Base-by-base conservation (phyloP, 1,140 invertebrate genomes). In the Drosophila dunni region DNA sequence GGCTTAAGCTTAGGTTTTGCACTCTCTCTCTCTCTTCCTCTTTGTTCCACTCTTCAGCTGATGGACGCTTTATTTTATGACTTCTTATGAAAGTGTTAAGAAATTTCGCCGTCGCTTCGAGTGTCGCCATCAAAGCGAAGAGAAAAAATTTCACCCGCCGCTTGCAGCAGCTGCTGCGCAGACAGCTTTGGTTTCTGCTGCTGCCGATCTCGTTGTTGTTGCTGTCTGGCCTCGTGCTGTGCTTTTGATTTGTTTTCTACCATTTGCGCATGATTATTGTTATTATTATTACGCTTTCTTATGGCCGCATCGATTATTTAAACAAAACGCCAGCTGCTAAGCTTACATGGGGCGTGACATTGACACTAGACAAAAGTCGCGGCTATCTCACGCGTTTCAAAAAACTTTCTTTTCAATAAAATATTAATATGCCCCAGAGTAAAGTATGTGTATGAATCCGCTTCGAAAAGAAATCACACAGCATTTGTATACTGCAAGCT, bases 11-110 rank as follows among this genome's bases (percentile, higher is more conserved):
- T 29, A 50, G 40, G 44, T 15, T 62, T 24, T 54, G 44, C 50
- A 54, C 58, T 20, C 17, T 20, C 48, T 46, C 58, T 60, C 54
- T 44, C 54, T 53, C 46, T 57, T 8, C 34, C 7, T 29, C 24
- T 29, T 4, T 29, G 24, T 29, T 29, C 24, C 24, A 29, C 24
- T 29, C 24, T 6, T 29, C 4, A 29, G 24, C 24, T 7, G 20
- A 33, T 46, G 13, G 11, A 33, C 56, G 42, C 50, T 68, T 63
- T 66, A 62, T 36, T 67, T 75, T 78, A 82, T 73, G 82, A 79
- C 79, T 85, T 85, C 82, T 88, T 88, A 82, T 76, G 79, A 85
- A 85, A 85, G 82, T 86, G 79, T 86, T 82, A 64, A 88, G 79
- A 82, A 86, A 85, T 88, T 85, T 85, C 82, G 79, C 81, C 62